Percentiles rank a stretch among this genome's conserved stretches.
phyloP scores from a whole-genome alignment of 1,140 invertebrate genomes.

The Drosophila kurseongensis region DNA sequence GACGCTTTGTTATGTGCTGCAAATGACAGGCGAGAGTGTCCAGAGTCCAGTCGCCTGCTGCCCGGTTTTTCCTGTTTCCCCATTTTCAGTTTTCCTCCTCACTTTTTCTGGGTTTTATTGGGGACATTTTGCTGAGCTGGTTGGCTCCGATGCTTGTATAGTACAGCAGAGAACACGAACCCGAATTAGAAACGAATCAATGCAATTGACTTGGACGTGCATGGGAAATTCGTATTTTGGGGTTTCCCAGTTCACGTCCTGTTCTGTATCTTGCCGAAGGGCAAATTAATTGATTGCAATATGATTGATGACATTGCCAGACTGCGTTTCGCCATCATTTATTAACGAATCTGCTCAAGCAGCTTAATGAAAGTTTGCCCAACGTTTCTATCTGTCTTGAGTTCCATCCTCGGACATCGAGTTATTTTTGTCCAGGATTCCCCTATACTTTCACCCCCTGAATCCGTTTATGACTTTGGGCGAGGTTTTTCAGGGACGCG shows the following conservation, averaged over 20 bases:
- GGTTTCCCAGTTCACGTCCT: not conserved
- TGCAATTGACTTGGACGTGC: conserved; percentile 73
- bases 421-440: conserved; percentile 6
- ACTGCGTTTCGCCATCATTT: conserved; percentile 70
- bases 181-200: conserved; percentile 52
- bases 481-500: conserved; percentile 62
- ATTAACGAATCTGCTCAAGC: conserved; percentile 72
- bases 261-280: conserved; percentile 19
- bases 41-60: conserved; percentile 8
- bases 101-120: conserved; percentile 43
- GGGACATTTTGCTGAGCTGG: conserved; percentile 53
- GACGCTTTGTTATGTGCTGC: conserved; percentile 77
- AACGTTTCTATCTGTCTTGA: conserved; percentile 10
- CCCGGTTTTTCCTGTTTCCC: not conserved
- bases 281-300: conserved; percentile 77
- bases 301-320: conserved; percentile 76
- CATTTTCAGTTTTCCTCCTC: conserved; percentile 3
- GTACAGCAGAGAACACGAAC: conserved; percentile 50
- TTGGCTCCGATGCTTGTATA: conserved; percentile 17
- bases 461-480: conserved; percentile 47
- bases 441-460: conserved; percentile 2
- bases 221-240: conserved; percentile 59
- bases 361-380: conserved; percentile 73
- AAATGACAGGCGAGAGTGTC: conserved; percentile 58
- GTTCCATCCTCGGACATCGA: not conserved